Conservation (phyloP, 2,888 invertebrate genomes). For the Lasioglossum malachurum region DNA sequence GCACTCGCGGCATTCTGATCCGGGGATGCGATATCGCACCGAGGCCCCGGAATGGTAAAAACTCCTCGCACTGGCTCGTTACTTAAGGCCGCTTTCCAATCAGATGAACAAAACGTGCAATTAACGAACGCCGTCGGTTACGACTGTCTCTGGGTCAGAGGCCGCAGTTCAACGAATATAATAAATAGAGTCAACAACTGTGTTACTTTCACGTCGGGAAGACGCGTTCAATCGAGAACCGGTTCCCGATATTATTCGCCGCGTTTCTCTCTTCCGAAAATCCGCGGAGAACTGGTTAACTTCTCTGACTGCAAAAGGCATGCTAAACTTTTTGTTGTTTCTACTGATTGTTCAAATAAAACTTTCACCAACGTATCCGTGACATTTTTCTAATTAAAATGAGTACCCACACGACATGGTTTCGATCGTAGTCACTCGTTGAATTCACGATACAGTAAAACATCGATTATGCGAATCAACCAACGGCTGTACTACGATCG, state of each 20-base stretch:
- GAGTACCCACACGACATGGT: not conserved
- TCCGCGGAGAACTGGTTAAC: not conserved
- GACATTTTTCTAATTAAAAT: not conserved
- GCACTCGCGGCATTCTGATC: not conserved
- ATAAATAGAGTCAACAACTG: not conserved
- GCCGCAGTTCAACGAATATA: slow-evolving; percentile 8
- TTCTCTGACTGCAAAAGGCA: not conserved
- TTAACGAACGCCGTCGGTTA: slow-evolving; percentile 6
- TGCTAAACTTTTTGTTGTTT: not conserved
- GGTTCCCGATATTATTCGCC: not conserved
- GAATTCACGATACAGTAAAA: not conserved
- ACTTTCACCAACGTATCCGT: not conserved
- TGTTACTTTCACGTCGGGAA: not conserved
- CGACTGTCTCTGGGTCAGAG: not conserved
- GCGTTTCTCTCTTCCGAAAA: not conserved
- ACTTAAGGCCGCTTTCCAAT: not conserved
- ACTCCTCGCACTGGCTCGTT: not conserved
- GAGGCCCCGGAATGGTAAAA: not conserved
- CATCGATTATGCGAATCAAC: not conserved
- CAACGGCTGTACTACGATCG: not conserved
- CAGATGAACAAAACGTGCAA: not conserved
- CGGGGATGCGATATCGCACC: not conserved
- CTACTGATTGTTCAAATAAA: not conserved
- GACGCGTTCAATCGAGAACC: not conserved
- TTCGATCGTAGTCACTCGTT: not conserved